Base-by-base conservation (phyloP, 35 echinoderm and acorn worm genomes). In the Holothuria glaberrima region DNA sequence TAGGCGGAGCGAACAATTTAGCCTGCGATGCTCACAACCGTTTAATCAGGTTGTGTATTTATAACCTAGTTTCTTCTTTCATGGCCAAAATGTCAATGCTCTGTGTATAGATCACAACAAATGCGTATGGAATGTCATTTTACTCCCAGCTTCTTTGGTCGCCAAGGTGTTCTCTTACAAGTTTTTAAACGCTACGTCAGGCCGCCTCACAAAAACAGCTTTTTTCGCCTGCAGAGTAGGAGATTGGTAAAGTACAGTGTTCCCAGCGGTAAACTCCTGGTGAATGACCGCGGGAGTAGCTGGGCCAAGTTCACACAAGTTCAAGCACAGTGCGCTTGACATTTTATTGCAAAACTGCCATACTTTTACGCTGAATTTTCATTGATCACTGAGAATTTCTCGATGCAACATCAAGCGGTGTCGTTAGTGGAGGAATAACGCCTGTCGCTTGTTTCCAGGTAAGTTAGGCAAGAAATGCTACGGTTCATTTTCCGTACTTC, bases 1-100 rank as follows among this genome's bases (percentile, higher is more conserved):
- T 67, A 31, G 85, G 85, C 85, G 85, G 66, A 62, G 60, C 62
- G 66, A 46, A 87, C 50, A 30, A 52, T 64, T 69, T 84, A 84
- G 80, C 58, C 33, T 84, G 80, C 57, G 80, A 54, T 78, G 74
- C 50, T 48, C 80, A 57, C 80, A 56, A 84, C 80, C 61, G 36
- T 61, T 87, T 87, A 87, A 87, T 87, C 85, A 87, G 85, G 85
- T 87, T 87, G 85, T 87, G 85, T 87, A 87, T 87, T 87, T 71
- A 71, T 87, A 87, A 87, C 85, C 85, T 87, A 87, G 85, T 87
- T 87, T 87, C 65, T 67, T 69, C 33, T 65, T 87, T 87, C 85
- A 87, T 87, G 85, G 85, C 85, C 85, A 87, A 87, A 69, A 87
- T 87, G 85, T 87, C 85, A 87, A 46, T 87, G 85, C 85, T 87